A percentile compares a stretch with the other conserved stretches of the same genome.
These are phyloP conservation scores for Melanerpes aurifrons DNA, from an alignment of 2,113 vertebrate genomes.

Conservation along the genomic window DNA sequence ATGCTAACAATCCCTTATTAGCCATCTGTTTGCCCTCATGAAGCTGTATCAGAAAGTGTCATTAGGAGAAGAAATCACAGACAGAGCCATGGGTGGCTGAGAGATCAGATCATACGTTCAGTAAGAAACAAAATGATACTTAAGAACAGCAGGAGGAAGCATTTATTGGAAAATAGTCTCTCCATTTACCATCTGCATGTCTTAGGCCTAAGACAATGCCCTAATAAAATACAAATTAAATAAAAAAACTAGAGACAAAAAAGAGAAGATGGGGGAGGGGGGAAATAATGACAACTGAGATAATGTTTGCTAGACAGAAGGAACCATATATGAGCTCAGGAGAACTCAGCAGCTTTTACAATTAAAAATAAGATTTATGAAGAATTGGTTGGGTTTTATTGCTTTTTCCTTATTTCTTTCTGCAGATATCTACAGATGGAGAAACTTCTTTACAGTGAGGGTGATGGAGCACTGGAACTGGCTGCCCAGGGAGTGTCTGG, in stretches of 20 bases:
- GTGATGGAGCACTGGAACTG: too few relatives aligned
- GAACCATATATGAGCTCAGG: neutral
- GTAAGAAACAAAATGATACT: neutral
- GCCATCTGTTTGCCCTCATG: neutral
- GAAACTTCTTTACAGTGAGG: too few relatives aligned
- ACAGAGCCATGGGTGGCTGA: neutral
- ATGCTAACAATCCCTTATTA: neutral
- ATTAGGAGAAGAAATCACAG: neutral
- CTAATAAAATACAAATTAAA: neutral
- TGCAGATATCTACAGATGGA: neutral
- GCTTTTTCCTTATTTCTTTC: neutral
- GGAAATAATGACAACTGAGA: neutral
- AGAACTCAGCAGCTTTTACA: neutral
- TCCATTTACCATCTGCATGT: neutral
- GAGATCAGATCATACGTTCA: accelerated
- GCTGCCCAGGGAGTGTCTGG: too few relatives aligned
- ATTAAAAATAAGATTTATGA: neutral
- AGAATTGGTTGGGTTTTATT: neutral
- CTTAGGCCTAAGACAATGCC: neutral
- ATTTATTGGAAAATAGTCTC: neutral
- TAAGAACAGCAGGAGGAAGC: neutral
- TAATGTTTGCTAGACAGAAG: neutral
- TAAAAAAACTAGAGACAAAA: neutral
- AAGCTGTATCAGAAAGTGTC: neutral
- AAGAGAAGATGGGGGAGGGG: neutral